Base-by-base conservation (phyloP, 1,140 invertebrate genomes). In the Cecropterus lyciades region DNA sequence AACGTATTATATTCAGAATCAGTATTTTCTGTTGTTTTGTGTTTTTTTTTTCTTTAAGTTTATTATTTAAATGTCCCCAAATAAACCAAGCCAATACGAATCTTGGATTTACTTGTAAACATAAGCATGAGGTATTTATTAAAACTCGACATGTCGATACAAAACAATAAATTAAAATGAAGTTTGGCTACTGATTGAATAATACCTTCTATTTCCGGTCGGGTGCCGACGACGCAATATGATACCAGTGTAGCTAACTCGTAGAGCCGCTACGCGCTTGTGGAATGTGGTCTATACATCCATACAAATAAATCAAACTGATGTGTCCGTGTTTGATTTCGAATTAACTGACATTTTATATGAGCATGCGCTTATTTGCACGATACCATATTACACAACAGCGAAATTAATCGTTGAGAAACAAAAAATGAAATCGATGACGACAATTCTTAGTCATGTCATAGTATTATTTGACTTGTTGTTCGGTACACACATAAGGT, bases 211-310 rank as follows among this genome's bases (percentile, higher is more conserved):
- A 33, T 30, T 53, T 53, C 27, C 51, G 51, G 30, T 53, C 27
- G 51, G 33, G 27, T 16, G 9, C 3, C 51, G 24, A 53, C 24
- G 14, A 11, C 51, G 14, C 30, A n/a, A n/a, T 42, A n/a, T 52
- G 13, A 11, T 15, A 17, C 52, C 15, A 42, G 52, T 55, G 52
- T 42, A 55, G 33, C 52, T 1, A 55, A 13, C 33, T 55, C 37
- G 52, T 55, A 55, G 52, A 55, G 33, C 52, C 15, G 52, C 52
- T 55, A 55, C 52, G 52, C 30, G 33, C 11, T 20, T n/a, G 3
- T 8, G 9, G n/a, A 42, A 55, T 55, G 37, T 4, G 10, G 6
- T 40, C n/a, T 27, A 33, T 4, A 33, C 30, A 33, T 37, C 33
- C 5, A 43, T 5, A 43, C 37, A 43, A 43, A 43, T 14, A 43